Evolutionary conservation across 2,113 vertebrate genomes (phyloP).

Genomic region (Galbula dea): DNA sequence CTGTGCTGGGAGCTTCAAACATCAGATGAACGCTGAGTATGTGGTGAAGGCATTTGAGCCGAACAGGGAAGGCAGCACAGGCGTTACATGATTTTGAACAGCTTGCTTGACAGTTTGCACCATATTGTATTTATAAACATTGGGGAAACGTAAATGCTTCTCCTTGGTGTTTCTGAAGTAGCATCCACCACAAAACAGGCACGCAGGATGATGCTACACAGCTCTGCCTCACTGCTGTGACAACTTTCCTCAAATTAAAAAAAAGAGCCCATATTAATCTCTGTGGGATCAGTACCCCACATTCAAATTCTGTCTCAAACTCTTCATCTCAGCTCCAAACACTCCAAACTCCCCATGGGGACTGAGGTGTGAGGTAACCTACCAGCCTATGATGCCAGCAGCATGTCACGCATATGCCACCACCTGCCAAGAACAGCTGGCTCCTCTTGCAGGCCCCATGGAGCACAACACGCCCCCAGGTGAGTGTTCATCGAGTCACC

Average conservation of each 20-base stretch:
- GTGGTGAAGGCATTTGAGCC: background rate
- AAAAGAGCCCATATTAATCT: fast-evolving
- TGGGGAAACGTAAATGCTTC: slow-evolving; percentile 24
- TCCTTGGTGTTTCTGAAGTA: background rate
- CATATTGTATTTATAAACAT: slow-evolving; percentile 64
- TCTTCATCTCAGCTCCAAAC: background rate
- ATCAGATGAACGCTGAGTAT: background rate
- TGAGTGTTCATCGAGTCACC: fast-evolving
- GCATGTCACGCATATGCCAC: fast-evolving
- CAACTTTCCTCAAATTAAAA: background rate
- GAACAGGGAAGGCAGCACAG: background rate
- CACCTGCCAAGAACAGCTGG: background rate
- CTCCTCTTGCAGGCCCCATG: fast-evolving
- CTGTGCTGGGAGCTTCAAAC: background rate
- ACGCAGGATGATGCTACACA: fast-evolving
- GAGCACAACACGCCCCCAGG: fast-evolving
- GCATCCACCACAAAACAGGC: background rate
- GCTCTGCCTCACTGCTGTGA: background rate
- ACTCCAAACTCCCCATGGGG: fast-evolving
- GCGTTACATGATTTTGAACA: slow-evolving; percentile 52
- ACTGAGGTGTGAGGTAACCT: background rate
- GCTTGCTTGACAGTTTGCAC: slow-evolving; percentile 62
- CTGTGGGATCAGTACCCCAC: background rate
- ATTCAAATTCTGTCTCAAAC: background rate
- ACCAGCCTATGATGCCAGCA: fast-evolving